Evolutionary conservation across 2,797 vertebrate species (phyloP).

Genomic region (Pristis pectinata): DNA sequence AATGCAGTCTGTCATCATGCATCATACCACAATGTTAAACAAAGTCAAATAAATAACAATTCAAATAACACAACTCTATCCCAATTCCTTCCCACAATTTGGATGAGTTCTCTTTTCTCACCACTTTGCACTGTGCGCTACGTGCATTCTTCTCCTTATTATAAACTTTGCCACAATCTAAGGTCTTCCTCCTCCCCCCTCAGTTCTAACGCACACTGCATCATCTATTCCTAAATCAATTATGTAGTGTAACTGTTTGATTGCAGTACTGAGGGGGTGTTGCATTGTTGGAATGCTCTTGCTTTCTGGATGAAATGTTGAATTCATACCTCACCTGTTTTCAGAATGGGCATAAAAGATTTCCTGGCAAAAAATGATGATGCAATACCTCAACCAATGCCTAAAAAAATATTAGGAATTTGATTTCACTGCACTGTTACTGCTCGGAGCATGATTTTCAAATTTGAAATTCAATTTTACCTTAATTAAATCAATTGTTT

Average conservation of each 20-base stretch:
- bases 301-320: background rate
- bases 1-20: constrained; percentile 27
- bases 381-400: background rate
- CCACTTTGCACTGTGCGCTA: background rate
- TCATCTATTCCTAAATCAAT: background rate
- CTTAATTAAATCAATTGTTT: too few species aligned
- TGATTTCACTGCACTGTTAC: too few species aligned
- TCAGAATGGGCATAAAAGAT: background rate
- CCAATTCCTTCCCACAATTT: background rate
- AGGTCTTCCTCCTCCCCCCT: background rate
- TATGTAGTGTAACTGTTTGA: background rate
- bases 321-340: background rate
- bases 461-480: too few species aligned
- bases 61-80: background rate
- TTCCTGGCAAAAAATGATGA: background rate
- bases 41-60: constrained; percentile 12
- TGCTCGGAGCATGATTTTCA: too few species aligned
- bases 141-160: too few species aligned
- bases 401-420: too few species aligned
- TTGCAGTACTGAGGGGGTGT: background rate
- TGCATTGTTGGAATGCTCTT: background rate
- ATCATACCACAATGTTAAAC: constrained; percentile 33
- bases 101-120: background rate
- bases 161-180: background rate
- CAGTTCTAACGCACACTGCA: background rate